Base-by-base conservation (phyloP, 2,113 vertebrate genomes). In the Spea bombifrons region DNA sequence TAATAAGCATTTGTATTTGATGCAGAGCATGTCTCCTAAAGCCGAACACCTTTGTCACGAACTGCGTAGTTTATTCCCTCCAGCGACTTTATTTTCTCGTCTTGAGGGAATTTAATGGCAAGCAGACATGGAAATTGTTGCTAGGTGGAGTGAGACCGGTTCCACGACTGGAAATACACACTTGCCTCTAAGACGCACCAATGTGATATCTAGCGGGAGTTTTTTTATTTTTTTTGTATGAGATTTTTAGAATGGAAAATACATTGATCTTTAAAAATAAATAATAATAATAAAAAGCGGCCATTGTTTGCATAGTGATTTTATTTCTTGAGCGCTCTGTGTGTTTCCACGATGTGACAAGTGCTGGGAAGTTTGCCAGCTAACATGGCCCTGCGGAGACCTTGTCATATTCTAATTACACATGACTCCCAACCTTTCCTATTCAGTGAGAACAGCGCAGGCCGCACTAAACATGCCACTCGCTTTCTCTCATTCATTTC, bases 331-430 rank as follows among this genome's bases (percentile, higher is more conserved):
- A 74, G 84, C 30, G 30, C 17, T 61, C 63, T 85, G 83, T 84
- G 84, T 91, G 70, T 76, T 88, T 91, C 88, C 82, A 83, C 83
- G 85, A 86, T 86, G 83, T 92, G 89, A 91, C 88, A 92, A 86
- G 85, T 89, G 86, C 89, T 91, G 89, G 90, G 91, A 90, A 89
- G 84, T 82, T 76, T 85, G 88, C 89, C 89, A 88, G 73, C 6
- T 86, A 84, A 53, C 81, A 46, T 86, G 81, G 84, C 83, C 77
- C 30, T 47, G 67, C 85, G 89, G 83, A 87, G 82, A 71, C 83
- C 85, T 88, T 89, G 86, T 86, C 86, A 61, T 86, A 83, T 83
- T 88, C 78, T 91, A 85, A 89, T 90, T 89, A 88, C 85, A 88
- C 81, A 83, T 86, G 83, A 89, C 84, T 92, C 87, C 68, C 84